phyloP scores from a whole-genome alignment of 2,888 invertebrate species.

The Ramazzottius varieornatus region DNA sequence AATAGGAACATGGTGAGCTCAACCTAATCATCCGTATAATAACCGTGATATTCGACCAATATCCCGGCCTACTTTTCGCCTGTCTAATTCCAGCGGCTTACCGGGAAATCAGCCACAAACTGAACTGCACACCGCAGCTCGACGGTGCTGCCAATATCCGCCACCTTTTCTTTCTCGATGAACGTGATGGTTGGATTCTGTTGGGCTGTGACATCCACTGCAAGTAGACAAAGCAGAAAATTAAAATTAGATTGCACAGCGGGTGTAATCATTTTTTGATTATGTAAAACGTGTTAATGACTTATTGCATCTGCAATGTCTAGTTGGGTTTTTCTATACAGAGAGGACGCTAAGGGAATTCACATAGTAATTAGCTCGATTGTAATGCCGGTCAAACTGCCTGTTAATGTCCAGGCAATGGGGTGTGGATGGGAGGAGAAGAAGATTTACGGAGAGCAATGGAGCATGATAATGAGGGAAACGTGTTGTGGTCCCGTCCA shows the following conservation, averaged over 20 bases:
- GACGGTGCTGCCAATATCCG: constrained; percentile 64
- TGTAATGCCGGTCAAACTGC: not conserved
- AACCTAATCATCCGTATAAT: too few species aligned
- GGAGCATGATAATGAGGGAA: not conserved
- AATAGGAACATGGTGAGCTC: not conserved
- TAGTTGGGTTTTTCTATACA: too few species aligned
- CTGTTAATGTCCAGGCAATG: not conserved
- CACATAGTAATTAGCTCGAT: not conserved
- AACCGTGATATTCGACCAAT: too few species aligned
- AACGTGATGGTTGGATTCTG: constrained; percentile 28
- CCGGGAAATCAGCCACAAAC: constrained; percentile 59
- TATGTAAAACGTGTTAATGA: not conserved
- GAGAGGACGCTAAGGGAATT: too few species aligned
- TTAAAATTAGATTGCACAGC: not conserved
- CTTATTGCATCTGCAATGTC: not conserved
- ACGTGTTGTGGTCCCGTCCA: not conserved
- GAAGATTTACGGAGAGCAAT: not conserved
- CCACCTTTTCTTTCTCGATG: constrained; percentile 67
- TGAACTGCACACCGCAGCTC: constrained; percentile 67
- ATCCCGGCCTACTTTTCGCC: too few species aligned
- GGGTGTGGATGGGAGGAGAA: not conserved
- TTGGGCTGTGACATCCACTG: not conserved
- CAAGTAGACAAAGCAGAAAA: not conserved
- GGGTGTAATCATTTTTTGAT: not conserved
- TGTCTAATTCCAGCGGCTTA: too few species aligned